Percentiles rank a stretch among this genome's conserved stretches.
phyloP scores from a whole-genome alignment of 2,888 invertebrate genomes.

The Hipparchia sbordonii region DNA sequence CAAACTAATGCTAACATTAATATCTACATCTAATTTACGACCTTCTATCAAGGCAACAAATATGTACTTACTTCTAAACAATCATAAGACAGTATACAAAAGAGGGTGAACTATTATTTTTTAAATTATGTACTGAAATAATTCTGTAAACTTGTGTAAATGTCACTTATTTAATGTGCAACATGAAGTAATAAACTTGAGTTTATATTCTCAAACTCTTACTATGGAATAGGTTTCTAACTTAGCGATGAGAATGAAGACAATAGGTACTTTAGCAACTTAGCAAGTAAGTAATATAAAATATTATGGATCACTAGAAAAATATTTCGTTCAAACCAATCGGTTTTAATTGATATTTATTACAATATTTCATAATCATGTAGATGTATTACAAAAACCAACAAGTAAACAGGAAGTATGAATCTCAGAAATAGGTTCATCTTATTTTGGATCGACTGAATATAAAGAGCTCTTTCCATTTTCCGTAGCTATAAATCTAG shows the following conservation, averaged over 20 bases:
- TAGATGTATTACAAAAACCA: not conserved
- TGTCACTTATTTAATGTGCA: not conserved
- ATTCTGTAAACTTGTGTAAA: not conserved
- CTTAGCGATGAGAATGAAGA: not conserved
- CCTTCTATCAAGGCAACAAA: conserved; percentile 1
- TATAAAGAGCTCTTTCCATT: conserved; percentile 5
- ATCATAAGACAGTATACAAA: no score
- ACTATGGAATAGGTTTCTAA: not conserved
- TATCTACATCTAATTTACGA: conserved; percentile 1
- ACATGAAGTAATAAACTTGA: conserved; percentile 1
- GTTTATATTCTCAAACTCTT: not conserved
- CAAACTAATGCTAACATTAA: conserved; percentile 7
- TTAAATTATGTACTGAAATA: not conserved
- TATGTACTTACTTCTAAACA: not conserved
- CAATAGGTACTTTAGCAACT: not conserved
- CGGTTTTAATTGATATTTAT: not conserved
- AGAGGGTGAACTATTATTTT: not conserved
- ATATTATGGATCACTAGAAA: no score
- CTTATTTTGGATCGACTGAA: not conserved
- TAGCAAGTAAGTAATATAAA: not conserved
- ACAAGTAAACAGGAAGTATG: conserved; percentile 4
- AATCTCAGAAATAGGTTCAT: not conserved
- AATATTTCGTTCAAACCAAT: not conserved
- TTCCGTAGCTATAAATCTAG: conserved; percentile 28
- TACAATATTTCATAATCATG: no score